Evolutionary conservation across 2,888 invertebrate species (phyloP).

Genomic region (Quadroppia sp.): DNA sequence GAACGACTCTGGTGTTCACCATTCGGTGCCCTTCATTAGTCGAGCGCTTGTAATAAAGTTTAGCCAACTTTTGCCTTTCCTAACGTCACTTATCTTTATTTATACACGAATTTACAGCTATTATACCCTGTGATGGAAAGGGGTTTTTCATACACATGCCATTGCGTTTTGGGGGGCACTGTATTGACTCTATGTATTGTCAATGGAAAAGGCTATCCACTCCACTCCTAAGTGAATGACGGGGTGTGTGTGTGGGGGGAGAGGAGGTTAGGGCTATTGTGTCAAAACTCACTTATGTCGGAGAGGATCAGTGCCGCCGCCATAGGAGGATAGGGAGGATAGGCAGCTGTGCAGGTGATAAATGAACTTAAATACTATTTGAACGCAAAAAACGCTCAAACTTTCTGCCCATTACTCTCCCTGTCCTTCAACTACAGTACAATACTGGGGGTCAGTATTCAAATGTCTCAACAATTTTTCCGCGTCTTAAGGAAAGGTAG

Average conservation of each 20-base stretch:
- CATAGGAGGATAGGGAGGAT: neutral
- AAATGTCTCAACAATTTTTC: neutral
- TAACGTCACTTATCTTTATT: slow-evolving; percentile 9
- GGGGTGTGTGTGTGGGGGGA: too few species aligned
- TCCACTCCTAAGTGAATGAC: slow-evolving; percentile 4
- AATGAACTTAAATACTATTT: slow-evolving; percentile 12
- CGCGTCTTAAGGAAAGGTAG: neutral
- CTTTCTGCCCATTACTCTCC: neutral
- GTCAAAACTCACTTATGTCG: slow-evolving; percentile 8
- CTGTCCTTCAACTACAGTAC: neutral
- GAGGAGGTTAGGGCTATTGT: neutral
- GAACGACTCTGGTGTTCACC: too few species aligned
- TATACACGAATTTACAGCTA: slow-evolving; percentile 2
- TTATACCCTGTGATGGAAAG: neutral
- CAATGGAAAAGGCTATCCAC: too few species aligned
- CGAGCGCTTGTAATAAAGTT: neutral
- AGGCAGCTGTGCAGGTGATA: slow-evolving; percentile 32
- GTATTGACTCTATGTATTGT: too few species aligned
- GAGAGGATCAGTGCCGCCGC: neutral
- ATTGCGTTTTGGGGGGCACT: neutral
- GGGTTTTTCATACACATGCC: neutral
- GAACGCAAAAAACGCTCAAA: neutral
- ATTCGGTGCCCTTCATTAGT: slow-evolving; percentile 9
- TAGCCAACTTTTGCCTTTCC: neutral
- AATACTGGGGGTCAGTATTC: neutral